These are phyloP conservation scores for Eleutherodactylus coqui DNA, from an alignment of 2,797 vertebrate species.

Conservation along the genomic window DNA sequence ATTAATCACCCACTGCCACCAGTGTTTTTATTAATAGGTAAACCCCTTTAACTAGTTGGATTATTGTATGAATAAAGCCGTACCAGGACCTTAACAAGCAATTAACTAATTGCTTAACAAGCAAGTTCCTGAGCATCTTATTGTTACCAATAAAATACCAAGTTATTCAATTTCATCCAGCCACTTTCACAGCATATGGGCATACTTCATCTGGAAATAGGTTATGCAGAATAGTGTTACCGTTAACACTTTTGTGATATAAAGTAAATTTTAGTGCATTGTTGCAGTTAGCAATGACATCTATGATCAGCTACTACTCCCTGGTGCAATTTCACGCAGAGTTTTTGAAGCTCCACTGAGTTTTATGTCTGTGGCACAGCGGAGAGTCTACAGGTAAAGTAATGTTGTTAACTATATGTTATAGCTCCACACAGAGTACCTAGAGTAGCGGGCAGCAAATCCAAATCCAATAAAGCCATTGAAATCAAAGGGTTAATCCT, in stretches of 20 bases:
- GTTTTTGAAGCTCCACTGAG: slow-evolving; percentile 17
- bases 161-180: background rate
- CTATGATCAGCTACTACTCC: background rate
- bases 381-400: background rate
- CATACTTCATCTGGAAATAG: background rate
- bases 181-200: background rate
- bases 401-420: background rate
- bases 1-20: no score
- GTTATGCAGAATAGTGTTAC: background rate
- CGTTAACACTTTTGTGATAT: background rate
- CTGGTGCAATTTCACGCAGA: background rate
- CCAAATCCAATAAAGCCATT: background rate
- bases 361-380: background rate
- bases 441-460: background rate
- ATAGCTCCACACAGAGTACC: background rate
- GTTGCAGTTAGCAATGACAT: slow-evolving; percentile 29
- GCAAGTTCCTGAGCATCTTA: no score
- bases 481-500: slow-evolving; percentile 23
- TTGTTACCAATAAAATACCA: no score
- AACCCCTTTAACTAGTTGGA: no score
- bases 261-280: background rate
- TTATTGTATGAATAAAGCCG: no score
- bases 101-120: no score
- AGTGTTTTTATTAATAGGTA: no score
- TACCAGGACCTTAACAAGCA: no score